These are phyloP conservation scores for Eunapius fragilis DNA, from an alignment of 37 sponge, comb jelly and placozoan species.

Conservation along the genomic window DNA sequence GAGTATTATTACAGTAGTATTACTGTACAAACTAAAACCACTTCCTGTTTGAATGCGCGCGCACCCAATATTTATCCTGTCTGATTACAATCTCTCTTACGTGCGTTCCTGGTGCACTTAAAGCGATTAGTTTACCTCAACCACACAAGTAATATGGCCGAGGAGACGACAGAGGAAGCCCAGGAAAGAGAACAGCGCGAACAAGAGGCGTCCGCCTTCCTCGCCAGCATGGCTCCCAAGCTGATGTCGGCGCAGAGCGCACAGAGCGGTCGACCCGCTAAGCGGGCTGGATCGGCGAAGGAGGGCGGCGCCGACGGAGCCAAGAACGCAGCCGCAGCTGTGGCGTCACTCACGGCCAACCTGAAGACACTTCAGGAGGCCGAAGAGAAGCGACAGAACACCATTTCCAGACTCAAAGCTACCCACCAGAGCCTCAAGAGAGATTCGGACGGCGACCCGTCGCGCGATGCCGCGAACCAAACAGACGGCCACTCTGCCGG, in stretches of 20 bases:
- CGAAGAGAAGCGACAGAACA: constrained; percentile 50
- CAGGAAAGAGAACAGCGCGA: constrained; percentile 31
- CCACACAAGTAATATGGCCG: background rate
- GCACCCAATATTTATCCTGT: no score
- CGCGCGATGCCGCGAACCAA: background rate
- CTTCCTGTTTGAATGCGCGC: background rate
- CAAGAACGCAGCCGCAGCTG: background rate
- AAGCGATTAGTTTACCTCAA: no score
- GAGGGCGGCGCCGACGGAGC: background rate
- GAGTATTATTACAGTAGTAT: no score
- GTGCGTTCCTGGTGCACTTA: no score
- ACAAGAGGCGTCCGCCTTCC: constrained; percentile 59
- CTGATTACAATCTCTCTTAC: no score
- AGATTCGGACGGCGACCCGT: background rate
- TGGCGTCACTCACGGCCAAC: constrained; percentile 18
- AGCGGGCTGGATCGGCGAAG: background rate
- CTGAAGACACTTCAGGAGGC: constrained; percentile 30
- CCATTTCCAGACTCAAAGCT: constrained; percentile 36
- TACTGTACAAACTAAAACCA: background rate
- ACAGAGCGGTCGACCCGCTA: background rate
- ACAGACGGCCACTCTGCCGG: background rate
- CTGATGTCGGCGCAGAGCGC: constrained; percentile 1
- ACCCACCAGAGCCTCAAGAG: constrained; percentile 42
- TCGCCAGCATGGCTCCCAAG: constrained; percentile 29
- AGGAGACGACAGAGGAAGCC: constrained; percentile 4